phyloP scores from a whole-genome alignment of 2,888 invertebrate species.

The Mamestra brassicae region DNA sequence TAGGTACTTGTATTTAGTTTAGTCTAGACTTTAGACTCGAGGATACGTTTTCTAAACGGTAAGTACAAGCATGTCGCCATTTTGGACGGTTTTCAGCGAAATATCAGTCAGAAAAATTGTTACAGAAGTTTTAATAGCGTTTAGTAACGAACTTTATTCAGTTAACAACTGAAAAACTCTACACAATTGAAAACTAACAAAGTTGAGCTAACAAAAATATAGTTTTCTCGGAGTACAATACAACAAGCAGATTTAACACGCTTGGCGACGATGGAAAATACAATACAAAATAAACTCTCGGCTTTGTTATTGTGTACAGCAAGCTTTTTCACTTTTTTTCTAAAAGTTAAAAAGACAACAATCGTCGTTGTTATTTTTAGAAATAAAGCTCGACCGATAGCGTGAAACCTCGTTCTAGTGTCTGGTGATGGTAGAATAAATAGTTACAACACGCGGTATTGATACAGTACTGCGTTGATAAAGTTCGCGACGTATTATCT shows the following conservation, averaged over 20 bases:
- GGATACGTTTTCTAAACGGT: not conserved
- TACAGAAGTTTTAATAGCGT: not conserved
- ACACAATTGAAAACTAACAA: slow-evolving; percentile 1
- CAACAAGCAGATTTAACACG: slow-evolving; percentile 10
- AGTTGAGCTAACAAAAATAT: slow-evolving; percentile 14
- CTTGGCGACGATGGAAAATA: slow-evolving; percentile 11
- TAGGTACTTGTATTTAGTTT: too few species aligned
- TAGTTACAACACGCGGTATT: slow-evolving; percentile 30
- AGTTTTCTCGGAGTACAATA: slow-evolving; percentile 18
- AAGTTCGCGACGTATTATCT: slow-evolving; percentile 50
- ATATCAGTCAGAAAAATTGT: not conserved
- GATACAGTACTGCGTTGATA: slow-evolving; percentile 49
- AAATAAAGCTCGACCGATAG: slow-evolving; percentile 21
- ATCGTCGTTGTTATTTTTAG: slow-evolving; percentile 10
- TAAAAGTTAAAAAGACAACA: not conserved
- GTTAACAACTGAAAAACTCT: slow-evolving; percentile 6
- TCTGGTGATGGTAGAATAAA: slow-evolving; percentile 34
- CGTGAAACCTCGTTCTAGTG: slow-evolving; percentile 2
- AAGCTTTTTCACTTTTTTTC: slow-evolving; percentile 3
- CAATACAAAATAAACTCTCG: slow-evolving; percentile 10
- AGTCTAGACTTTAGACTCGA: too few species aligned
- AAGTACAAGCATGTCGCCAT: not conserved
- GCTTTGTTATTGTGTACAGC: slow-evolving; percentile 3
- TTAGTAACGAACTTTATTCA: slow-evolving; percentile 6
- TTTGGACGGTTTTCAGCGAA: not conserved